These are phyloP conservation scores for Regulus satrapa DNA, from an alignment of 2,113 vertebrate genomes.

Conservation along the genomic window DNA sequence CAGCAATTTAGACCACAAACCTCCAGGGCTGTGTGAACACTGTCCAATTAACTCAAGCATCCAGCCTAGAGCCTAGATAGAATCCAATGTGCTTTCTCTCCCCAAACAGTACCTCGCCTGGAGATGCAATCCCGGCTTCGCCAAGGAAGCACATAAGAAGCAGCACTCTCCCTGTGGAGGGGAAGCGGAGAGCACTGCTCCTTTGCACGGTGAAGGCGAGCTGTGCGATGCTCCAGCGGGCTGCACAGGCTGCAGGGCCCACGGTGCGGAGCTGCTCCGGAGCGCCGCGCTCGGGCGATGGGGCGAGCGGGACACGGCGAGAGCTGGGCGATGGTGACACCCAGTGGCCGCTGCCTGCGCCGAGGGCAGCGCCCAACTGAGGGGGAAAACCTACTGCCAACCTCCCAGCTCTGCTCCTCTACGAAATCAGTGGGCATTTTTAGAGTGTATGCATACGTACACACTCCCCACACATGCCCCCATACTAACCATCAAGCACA, in stretches of 20 bases:
- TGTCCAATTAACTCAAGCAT: not conserved
- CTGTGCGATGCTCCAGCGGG: not conserved
- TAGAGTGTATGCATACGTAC: fast-evolving
- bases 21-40: not conserved
- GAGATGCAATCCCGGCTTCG: not conserved
- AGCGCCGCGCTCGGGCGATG: not conserved
- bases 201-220: not conserved
- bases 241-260: not conserved
- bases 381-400: not conserved
- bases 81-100: not conserved
- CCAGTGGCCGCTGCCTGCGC: not conserved
- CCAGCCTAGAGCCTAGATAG: not conserved
- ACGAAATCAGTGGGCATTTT: not conserved
- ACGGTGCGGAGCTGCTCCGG: not conserved
- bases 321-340: constrained; percentile 49
- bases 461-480: too few species aligned
- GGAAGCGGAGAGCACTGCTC: not conserved
- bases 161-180: not conserved
- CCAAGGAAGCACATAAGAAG: not conserved
- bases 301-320: not conserved
- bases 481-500: not conserved
- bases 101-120: not conserved
- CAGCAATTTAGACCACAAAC: not conserved
- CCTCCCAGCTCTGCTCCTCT: not conserved
- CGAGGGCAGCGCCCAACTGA: not conserved